phyloP scores from a whole-genome alignment of 2,113 vertebrate species.

The Solea solea region DNA sequence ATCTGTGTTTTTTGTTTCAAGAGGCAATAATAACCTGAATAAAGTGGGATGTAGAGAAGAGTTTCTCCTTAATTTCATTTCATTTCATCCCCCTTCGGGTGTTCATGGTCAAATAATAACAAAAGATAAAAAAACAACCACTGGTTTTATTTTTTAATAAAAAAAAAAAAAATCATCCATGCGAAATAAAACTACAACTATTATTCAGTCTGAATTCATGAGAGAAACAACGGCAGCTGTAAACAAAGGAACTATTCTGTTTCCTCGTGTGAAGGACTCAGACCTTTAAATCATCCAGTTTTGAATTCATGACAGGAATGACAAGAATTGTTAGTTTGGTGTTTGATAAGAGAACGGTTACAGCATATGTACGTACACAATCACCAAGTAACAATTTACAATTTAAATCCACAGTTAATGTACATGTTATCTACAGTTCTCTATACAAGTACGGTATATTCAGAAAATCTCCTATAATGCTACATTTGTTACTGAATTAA shows the following conservation, averaged over 20 bases:
- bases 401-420: constrained; percentile 84
- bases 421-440: constrained; percentile 77
- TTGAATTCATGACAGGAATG: constrained; percentile 22
- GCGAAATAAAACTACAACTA: constrained; percentile 51
- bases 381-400: constrained; percentile 71
- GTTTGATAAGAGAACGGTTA: constrained; percentile 59
- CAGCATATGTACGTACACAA: constrained; percentile 59
- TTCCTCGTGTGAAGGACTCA: constrained; percentile 40
- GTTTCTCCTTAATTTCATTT: not conserved
- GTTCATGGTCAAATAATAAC: not conserved
- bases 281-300: constrained; percentile 42
- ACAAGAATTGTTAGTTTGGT: constrained; percentile 38
- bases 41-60: too few relatives aligned
- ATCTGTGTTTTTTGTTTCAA: not conserved
- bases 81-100: not conserved
- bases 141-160: constrained; percentile 30
- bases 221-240: constrained; percentile 42
- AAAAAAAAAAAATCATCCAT: constrained; percentile 38
- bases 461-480: constrained; percentile 51
- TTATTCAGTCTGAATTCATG: constrained; percentile 10
- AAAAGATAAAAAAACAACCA: constrained; percentile 18
- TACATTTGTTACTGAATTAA: constrained; percentile 37
- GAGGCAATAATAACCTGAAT: not conserved
- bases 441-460: constrained; percentile 79
- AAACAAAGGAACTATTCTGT: constrained; percentile 54